These are phyloP conservation scores for Pterophyllum scalare DNA, from an alignment of 2,113 vertebrate genomes.

Conservation along the genomic window DNA sequence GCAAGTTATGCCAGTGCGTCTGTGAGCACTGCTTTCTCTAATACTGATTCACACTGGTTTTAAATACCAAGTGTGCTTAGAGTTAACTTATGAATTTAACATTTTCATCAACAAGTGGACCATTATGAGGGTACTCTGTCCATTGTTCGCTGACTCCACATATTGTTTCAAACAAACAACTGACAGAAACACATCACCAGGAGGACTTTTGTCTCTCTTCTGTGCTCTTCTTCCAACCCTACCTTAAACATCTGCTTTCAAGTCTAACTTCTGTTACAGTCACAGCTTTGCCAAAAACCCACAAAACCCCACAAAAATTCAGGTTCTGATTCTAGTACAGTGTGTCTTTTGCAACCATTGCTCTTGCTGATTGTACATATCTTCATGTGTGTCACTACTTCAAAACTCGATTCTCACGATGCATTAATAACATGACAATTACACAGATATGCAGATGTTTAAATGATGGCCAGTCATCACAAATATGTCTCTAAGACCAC, in stretches of 20 bases:
- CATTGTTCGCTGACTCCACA: conserved; percentile 1
- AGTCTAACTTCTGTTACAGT: conserved; percentile 16
- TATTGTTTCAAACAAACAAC: conserved; percentile 12
- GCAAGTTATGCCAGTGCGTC: not conserved
- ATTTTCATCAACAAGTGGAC: not conserved
- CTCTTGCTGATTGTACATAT: not conserved
- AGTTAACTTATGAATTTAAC: not conserved
- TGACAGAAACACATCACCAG: not conserved
- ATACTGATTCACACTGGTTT: not conserved
- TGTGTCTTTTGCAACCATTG: not conserved
- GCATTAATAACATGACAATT: not conserved
- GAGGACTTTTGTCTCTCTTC: not conserved
- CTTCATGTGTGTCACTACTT: not conserved
- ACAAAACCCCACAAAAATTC: not conserved
- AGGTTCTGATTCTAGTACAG: not conserved
- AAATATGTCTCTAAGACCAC: conserved; percentile 26
- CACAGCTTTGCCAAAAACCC: conserved; percentile 1
- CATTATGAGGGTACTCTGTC: not conserved
- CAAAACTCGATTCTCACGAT: not conserved
- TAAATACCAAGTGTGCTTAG: not conserved
- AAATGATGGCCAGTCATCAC: not conserved
- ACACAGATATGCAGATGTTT: conserved; percentile 13
- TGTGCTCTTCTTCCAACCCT: not conserved
- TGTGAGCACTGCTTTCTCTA: not conserved
- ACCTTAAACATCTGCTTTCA: conserved; percentile 31